Percentiles rank a stretch among this genome's conserved stretches.
These are phyloP conservation scores for Sebastes schlegelii DNA, from an alignment of 2,113 vertebrate genomes.

Conservation along the genomic window DNA sequence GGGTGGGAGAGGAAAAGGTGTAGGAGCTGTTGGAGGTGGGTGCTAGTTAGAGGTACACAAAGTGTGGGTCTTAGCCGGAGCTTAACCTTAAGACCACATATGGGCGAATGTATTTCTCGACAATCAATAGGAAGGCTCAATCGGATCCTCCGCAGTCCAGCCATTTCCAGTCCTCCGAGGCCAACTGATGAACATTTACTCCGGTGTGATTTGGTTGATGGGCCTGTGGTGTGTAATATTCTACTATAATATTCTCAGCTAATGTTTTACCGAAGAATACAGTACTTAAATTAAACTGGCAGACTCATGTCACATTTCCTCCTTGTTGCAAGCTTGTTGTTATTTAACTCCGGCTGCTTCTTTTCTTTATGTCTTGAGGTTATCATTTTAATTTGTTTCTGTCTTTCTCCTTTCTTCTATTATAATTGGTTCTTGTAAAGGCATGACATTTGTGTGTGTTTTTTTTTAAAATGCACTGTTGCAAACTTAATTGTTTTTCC, in stretches of 20 bases:
- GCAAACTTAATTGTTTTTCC: neutral
- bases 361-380: constrained; percentile 24
- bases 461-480: neutral
- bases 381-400: constrained; percentile 32
- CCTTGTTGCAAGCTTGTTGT: constrained; percentile 12
- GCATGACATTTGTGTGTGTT: neutral
- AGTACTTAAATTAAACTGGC: too few species aligned
- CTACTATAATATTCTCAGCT: neutral
- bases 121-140: constrained; percentile 30
- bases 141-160: constrained; percentile 22
- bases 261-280: too few species aligned
- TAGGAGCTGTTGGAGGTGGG: neutral
- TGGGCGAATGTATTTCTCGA: constrained; percentile 23
- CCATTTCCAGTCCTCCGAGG: constrained; percentile 7
- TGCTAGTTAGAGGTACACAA: constrained; percentile 5
- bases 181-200: constrained; percentile 19
- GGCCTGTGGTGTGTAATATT: constrained; percentile 18
- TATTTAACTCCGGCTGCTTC: neutral
- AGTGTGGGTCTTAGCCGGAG: constrained; percentile 7
- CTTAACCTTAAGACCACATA: constrained; percentile 37
- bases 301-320: too few species aligned
- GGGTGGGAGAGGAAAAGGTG: neutral
- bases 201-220: constrained; percentile 27
- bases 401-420: neutral
- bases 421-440: neutral